Base-by-base conservation (phyloP, 2,888 invertebrate genomes). In the Mythimna vitellina region DNA sequence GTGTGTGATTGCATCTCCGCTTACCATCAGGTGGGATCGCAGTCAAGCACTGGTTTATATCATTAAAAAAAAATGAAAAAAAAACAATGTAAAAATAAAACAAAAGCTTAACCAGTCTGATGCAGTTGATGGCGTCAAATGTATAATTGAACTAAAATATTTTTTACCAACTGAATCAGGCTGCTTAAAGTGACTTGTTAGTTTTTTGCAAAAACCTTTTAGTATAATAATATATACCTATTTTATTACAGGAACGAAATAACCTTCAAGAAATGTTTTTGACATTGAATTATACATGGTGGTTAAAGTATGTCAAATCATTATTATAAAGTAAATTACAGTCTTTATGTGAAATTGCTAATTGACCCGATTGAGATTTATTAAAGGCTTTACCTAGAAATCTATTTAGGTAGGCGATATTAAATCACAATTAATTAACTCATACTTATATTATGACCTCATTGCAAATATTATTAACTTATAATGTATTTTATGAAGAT, bases 201-300 rank as follows among this genome's bases (percentile, higher is more conserved):
- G 7, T 29, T 9, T 8, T 7, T 20, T 4, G 20, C 1, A n/a
- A 68, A 68, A 38, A 38, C n/a, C 6, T 65, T 5, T 22, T 3
- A 10, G 5, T 1, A 12, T 22, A 22, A 20, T 17, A 3, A 3
- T 57, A 32, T 1, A 0, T 58, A n/a, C 5, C 3, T 42, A 42
- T 12, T 12, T 0, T 6, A 29, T 12, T 17, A 12, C 42, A 35
- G 2, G 20, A 35, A 14, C 6, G 17, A 54, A 35, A 22, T 20
- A 42, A 68, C 38, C 25, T 69, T 51, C 17, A 14, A 53, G n/a
- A 56, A 46, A 25, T 7, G 14, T 53, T 22, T 60, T 3, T n/a
- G 66, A 54, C 64, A 70, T 81, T 76, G 61, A 70, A 65, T 73
- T 75, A 25, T 42, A 22, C 12, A 35, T 63, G 51, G 53, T 54